Conservation (phyloP, 2,888 invertebrate species). For the Meandrusa payeni region DNA sequence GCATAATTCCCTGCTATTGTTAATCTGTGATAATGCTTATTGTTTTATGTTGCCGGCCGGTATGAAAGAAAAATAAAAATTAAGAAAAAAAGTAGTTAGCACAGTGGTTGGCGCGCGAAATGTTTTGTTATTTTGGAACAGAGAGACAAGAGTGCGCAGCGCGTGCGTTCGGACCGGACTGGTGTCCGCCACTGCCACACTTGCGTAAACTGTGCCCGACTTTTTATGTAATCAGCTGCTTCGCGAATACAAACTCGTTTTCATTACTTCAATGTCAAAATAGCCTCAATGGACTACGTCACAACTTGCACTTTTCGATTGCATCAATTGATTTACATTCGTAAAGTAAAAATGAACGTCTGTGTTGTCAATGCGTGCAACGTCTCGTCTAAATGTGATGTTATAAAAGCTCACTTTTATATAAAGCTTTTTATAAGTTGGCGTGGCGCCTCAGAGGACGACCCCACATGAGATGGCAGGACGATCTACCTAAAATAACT, state of each 20-base stretch:
- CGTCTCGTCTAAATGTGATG: no score
- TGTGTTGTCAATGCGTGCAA: no score
- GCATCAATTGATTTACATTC: no score
- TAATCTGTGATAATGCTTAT: constrained; percentile 4
- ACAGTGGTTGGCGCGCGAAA: not conserved
- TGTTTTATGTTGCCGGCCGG: not conserved
- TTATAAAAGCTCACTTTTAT: no score
- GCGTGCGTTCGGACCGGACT: constrained; percentile 39
- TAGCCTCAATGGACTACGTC: constrained; percentile 15
- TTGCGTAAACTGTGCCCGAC: constrained; percentile 61
- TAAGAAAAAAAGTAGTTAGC: not conserved
- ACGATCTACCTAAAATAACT: no score
- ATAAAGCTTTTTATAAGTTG: no score
- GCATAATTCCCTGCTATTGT: constrained; percentile 9
- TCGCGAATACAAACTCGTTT: constrained; percentile 47
- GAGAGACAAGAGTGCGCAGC: constrained; percentile 29
- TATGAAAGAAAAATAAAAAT: constrained; percentile 2
- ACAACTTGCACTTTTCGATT: constrained; percentile 25
- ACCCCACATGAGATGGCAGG: no score
- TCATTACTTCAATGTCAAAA: constrained; percentile 35
- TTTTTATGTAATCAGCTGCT: constrained; percentile 59
- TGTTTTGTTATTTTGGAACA: constrained; percentile 1
- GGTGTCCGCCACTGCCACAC: constrained; percentile 57
- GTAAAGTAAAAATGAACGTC: no score
- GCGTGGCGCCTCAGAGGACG: no score